Percentiles rank a stretch among this genome's conserved stretches.
Evolutionary conservation across 2,797 vertebrate species (phyloP).

Genomic region (Mallotus villosus): DNA sequence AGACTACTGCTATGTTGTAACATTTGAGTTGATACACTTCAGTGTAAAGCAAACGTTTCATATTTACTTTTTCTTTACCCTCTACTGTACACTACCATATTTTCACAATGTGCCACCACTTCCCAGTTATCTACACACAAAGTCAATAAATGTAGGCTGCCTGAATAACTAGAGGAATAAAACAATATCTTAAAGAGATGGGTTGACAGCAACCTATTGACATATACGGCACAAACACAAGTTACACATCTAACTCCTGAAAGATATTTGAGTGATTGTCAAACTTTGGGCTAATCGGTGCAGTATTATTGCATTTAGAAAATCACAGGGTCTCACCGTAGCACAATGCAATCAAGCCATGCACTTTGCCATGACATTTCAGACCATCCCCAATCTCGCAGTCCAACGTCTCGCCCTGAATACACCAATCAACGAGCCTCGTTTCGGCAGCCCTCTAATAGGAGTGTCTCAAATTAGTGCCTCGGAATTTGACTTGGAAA

Average conservation of each 20-base stretch:
- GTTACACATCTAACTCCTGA: not conserved
- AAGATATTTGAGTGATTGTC: conserved; percentile 21
- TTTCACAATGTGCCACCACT: not conserved
- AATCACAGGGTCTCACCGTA: conserved; percentile 62
- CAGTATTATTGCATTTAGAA: conserved; percentile 64
- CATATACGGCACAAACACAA: not conserved
- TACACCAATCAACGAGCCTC: conserved; percentile 70
- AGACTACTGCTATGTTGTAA: no score
- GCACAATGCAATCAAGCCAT: conserved; percentile 72
- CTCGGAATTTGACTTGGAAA: conserved; percentile 70
- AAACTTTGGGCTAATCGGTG: conserved; percentile 52
- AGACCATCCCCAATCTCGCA: conserved; percentile 66
- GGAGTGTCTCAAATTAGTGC: conserved; percentile 68
- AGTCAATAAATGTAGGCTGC: not conserved
- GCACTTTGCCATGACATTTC: conserved; percentile 73
- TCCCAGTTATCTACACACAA: not conserved
- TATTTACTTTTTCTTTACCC: not conserved
- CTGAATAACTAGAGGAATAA: no score
- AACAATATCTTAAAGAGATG: not conserved
- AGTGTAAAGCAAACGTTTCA: not conserved
- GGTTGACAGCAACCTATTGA: not conserved
- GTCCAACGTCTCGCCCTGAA: conserved; percentile 70
- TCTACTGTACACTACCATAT: not conserved
- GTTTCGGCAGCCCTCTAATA: conserved; percentile 64
- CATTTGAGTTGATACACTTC: no score